Base-by-base conservation (phyloP, 2,888 invertebrate species). In the Ypsolopha scabrella region DNA sequence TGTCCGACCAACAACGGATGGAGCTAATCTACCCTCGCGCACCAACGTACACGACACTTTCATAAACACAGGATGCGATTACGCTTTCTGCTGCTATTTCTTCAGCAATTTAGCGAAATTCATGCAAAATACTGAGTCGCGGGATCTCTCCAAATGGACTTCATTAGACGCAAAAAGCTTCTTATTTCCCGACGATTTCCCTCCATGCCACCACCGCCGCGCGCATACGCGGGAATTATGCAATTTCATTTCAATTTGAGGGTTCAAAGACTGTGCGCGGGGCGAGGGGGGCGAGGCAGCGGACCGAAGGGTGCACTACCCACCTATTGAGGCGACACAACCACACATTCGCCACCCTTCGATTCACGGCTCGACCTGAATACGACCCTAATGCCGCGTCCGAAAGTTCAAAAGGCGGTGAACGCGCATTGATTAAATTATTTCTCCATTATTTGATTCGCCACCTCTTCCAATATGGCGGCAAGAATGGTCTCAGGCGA, bases 401-500 rank as follows among this genome's bases (percentile, higher is more conserved):
- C 56, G 69, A 80, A 60, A 64, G 68, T 58, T 59, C 58, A 76
- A 63, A 68, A 59, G 57, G 51, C 55, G 48, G 49, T 55, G 62
- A 24, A 24, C 24, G 58, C 54, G 56, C 57, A 64, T 62, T 79
- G 73, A 82, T 85, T 82, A 75, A 80, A 83, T 85, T 80, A 83
- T 80, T 81, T 82, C 75, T 67, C 75, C 77, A 80, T 83, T 81
- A 83, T 83, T 80, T 76, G 78, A 83, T 81, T 82, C 80, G 68
- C 80, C 80, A 83, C 82, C 83, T 80, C 71, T 80, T 80, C 75
- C 83, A 85, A 83, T 72, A 85, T 85, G 85, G 85, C 85, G 75
- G 71, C 73, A 69, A 70, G 69, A 70, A 72, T 14, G n/a, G 13
- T 33, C 8, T 43, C 7, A 11, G 36, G 1, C 33, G 14, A 14